A percentile compares a stretch with the other conserved stretches of the same genome.
phyloP scores from a whole-genome alignment of 1,140 invertebrate species.

The Zaprionus lachaisei region DNA sequence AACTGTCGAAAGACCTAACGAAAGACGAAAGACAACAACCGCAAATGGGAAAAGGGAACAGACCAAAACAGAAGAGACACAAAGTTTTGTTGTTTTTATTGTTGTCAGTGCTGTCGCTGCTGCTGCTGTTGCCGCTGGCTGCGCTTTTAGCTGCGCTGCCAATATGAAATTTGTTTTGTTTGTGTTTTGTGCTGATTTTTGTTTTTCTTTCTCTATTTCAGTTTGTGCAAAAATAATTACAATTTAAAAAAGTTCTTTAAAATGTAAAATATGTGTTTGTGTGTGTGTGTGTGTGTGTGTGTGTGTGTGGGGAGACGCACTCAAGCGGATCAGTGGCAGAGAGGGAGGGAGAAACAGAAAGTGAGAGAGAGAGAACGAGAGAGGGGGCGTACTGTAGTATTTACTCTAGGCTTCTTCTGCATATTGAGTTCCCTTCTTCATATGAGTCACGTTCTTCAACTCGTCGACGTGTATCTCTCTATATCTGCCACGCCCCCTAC shows the following conservation, averaged over 20 bases:
- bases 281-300: too few relatives aligned
- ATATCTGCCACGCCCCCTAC: background rate
- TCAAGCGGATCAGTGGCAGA: background rate
- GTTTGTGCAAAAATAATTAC: constrained; percentile 39
- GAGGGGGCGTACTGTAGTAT: background rate
- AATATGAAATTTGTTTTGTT: constrained; percentile 45
- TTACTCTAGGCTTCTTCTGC: background rate
- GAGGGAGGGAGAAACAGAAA: background rate
- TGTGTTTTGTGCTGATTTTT: constrained; percentile 37
- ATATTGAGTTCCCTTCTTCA: background rate
- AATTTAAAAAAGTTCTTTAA: constrained; percentile 12
- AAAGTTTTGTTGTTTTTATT: constrained; percentile 23
- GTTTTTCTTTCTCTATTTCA: constrained; percentile 16
- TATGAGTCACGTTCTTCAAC: background rate
- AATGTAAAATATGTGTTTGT: background rate
- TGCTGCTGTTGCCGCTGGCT: constrained; percentile 44
- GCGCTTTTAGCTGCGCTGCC: constrained; percentile 19
- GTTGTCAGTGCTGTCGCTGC: constrained; percentile 14
- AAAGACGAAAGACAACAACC: constrained; percentile 8
- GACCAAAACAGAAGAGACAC: constrained; percentile 1
- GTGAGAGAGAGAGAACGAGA: too few relatives aligned
- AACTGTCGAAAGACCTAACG: constrained; percentile 14
- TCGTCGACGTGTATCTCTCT: background rate
- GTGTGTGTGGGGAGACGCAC: background rate
- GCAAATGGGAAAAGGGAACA: constrained; percentile 10